Evolutionary conservation across 2,888 invertebrate species (phyloP), one percentile per base, ranked within the genome.

Genomic region (Augochlorella aurata): DNA sequence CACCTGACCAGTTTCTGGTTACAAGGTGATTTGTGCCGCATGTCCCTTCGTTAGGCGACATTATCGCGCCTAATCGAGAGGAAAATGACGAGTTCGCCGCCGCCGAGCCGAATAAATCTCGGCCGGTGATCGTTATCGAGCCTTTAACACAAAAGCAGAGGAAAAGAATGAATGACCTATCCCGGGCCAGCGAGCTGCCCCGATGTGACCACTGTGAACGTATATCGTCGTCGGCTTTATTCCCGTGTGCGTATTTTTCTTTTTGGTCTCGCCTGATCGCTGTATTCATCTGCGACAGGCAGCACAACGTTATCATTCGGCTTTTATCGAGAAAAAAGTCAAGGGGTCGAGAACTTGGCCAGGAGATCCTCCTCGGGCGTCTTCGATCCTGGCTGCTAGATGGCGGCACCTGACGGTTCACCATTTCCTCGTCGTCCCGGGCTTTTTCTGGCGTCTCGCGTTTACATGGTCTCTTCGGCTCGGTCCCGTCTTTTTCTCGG

Each of bases 321-420:
- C 65, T 78, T 82, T 83, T 79, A 76, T 72, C 54, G 67, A 38
- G 7, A 38, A 49, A 87, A 85, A 85, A 85, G 85, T 88, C 87
- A 89, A 87, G 86, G 88, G 88, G 86, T 90, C 89, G 87, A 82
- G 86, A 82, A 87, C 80, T 83, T 52, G 29, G 18, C 18, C 16
- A 16, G 0, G 12, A 38, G 49, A 52, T 63, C 66, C 49, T 63
- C 14, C n/a, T n/a, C 2, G 21, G 14, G 8, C 24, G 50, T 29
- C 12, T 14, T 14, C 1, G 68, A 61, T 3, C 7, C 18, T 49
- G 24, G 38, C 24, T 16, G 38, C 21, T 14, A 58, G 49, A 58
- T 16, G 82, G 69, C 76, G 74, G 74, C 78, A 65, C 65, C 52
- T 80, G n/a, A 16, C 54, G 68, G 44, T 44, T 65, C 65, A 65